A percentile compares a stretch with the other conserved stretches of the same genome.
Evolutionary conservation across 2,888 invertebrate genomes (phyloP).

Genomic region (Ormia ochracea): DNA sequence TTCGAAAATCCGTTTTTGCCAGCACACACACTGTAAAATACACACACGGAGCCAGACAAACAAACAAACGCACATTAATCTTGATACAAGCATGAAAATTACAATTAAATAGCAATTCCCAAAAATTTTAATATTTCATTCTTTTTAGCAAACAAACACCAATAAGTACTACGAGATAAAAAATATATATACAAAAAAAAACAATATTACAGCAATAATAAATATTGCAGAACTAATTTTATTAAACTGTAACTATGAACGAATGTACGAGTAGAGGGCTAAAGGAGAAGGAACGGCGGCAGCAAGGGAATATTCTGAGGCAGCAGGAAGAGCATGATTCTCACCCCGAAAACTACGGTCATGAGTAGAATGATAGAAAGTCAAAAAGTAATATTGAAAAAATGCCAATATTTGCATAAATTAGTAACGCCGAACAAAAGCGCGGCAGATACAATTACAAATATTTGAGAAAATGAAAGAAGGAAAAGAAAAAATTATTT

Average conservation of each 20-base stretch:
- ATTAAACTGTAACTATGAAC: constrained; percentile 65
- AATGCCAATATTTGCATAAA: constrained; percentile 75
- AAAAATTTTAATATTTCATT: constrained; percentile 43
- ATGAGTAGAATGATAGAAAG: constrained; percentile 2
- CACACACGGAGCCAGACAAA: not conserved
- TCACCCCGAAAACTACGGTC: constrained; percentile 22
- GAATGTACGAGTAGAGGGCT: not conserved
- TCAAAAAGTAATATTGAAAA: constrained; percentile 48
- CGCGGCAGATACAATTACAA: not conserved
- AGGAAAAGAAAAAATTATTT: constrained; percentile 1
- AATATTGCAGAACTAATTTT: constrained; percentile 73
- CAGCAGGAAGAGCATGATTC: constrained; percentile 13
- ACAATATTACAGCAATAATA: constrained; percentile 67
- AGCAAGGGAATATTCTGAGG: not conserved
- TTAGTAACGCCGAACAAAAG: constrained; percentile 68
- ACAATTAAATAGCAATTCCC: constrained; percentile 53
- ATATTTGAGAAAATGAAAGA: constrained; percentile 15
- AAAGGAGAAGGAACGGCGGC: not conserved
- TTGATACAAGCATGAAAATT: constrained; percentile 60
- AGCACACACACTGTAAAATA: not conserved
- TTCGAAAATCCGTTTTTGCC: constrained; percentile 65
- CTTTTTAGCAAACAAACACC: constrained; percentile 1
- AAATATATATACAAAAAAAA: constrained; percentile 26
- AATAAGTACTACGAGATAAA: not conserved
- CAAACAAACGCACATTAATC: constrained; percentile 53